A percentile compares a stretch with the other conserved stretches of the same genome.
phyloP scores from a whole-genome alignment of 2,888 invertebrate species.

The Sclerodermus sp. region DNA sequence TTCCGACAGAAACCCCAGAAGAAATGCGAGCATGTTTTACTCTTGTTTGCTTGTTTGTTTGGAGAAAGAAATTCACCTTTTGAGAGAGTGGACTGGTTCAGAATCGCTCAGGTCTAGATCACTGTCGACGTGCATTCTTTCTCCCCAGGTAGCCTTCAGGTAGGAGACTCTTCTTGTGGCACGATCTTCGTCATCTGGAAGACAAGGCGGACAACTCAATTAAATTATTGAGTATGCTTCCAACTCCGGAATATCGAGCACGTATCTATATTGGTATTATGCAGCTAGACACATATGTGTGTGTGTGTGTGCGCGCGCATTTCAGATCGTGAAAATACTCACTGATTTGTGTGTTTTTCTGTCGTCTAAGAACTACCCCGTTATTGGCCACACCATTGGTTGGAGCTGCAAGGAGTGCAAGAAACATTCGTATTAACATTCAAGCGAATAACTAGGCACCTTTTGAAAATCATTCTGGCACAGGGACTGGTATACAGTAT shows the following conservation, averaged over 20 bases:
- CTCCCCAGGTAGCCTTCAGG: slow-evolving; percentile 87
- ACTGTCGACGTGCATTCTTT: slow-evolving; percentile 73
- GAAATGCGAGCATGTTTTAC: too few relatives aligned
- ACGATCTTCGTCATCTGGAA: slow-evolving; percentile 78
- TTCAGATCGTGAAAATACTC: slow-evolving; percentile 24
- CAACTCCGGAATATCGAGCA: too few relatives aligned
- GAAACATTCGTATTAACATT: too few relatives aligned
- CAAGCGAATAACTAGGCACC: not conserved
- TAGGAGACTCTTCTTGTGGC: slow-evolving; percentile 90
- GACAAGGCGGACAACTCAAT: too few relatives aligned
- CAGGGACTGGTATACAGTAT: too few relatives aligned
- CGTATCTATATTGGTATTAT: too few relatives aligned
- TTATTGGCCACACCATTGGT: slow-evolving; percentile 36
- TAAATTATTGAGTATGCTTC: too few relatives aligned
- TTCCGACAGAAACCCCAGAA: too few relatives aligned
- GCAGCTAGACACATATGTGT: not conserved
- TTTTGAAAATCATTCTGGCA: too few relatives aligned
- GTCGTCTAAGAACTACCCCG: slow-evolving; percentile 51
- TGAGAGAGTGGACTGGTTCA: slow-evolving; percentile 63
- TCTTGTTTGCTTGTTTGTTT: too few relatives aligned
- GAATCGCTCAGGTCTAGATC: slow-evolving; percentile 66
- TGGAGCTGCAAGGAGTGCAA: slow-evolving; percentile 28
- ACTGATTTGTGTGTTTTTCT: slow-evolving; percentile 50
- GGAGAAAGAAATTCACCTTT: slow-evolving; percentile 63
- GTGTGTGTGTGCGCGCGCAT: not conserved